phyloP scores from a whole-genome alignment of 1,140 invertebrate species.

The Cotesia glomerata region DNA sequence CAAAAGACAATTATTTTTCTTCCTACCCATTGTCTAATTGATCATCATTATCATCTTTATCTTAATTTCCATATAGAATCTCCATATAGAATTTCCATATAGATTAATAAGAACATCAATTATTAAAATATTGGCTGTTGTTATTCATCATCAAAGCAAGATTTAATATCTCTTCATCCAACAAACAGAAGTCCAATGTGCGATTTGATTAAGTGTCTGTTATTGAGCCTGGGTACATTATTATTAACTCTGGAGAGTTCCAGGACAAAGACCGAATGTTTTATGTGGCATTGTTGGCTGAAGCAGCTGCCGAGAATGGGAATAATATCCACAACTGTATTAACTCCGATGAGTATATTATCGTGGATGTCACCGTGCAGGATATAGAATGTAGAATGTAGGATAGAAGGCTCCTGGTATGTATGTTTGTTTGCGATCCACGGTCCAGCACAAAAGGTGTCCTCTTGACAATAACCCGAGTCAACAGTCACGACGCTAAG shows the following conservation, averaged over 20 bases:
- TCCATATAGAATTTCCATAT: too few relatives aligned
- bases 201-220: slow-evolving; percentile 30
- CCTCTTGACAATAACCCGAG: slow-evolving; percentile 57
- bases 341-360: slow-evolving; percentile 42
- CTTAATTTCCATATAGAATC: too few relatives aligned
- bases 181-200: too few relatives aligned
- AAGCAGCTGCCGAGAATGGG: slow-evolving; percentile 12
- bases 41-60: too few relatives aligned
- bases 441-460: slow-evolving; percentile 55
- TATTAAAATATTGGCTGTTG: not conserved
- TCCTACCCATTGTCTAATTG: slow-evolving; percentile 8
- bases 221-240: slow-evolving; percentile 55
- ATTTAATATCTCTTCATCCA: not conserved
- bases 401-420: slow-evolving; percentile 22
- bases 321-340: slow-evolving; percentile 53
- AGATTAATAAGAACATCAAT: not conserved
- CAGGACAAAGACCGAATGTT: slow-evolving; percentile 24
- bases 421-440: slow-evolving; percentile 59
- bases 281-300: not conserved
- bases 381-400: not conserved
- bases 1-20: slow-evolving; percentile 23
- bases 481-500: slow-evolving; percentile 60
- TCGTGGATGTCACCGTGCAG: slow-evolving; percentile 19
- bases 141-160: not conserved
- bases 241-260: slow-evolving; percentile 52